Base-by-base conservation (phyloP, 2,797 vertebrate genomes). In the Argentina silus region DNA sequence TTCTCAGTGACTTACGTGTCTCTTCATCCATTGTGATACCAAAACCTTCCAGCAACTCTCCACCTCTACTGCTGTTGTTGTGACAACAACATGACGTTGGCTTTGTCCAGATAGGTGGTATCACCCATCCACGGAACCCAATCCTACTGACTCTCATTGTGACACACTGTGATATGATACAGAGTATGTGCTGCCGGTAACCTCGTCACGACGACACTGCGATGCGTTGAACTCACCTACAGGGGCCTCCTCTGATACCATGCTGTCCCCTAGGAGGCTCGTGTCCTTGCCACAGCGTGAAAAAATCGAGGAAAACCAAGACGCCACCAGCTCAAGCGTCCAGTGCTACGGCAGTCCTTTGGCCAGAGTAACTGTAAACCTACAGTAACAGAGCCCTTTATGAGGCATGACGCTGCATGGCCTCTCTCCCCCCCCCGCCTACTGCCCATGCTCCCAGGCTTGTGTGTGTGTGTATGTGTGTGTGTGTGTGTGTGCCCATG, bases 321-420 rank as follows among this genome's bases (percentile, higher is more conserved):
- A 45, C 23, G 48, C 9, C 10, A 27, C n/a, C 83, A 80, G 80
- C 63, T 77, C 82, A 80, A 78, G 84, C 88, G 85, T 84, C 86
- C 81, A 72, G 79, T 82, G 73, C 70, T 69, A 81, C 87, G 87
- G 85, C 84, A 76, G 82, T 85, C 75, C 64, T 0, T 75, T 76
- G 77, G 79, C 84, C 84, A 83, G 86, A 91, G 92, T 88, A 94
- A 93, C 91, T 91, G 88, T 89, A 93, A 89, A 89, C 92, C 91
- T 87, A 87, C 89, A 91, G 93, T 93, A 92, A 89, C 90, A 71
- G 84, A 83, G 83, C 72, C 87, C 89, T 91, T 93, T 93, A 93
- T 92, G 89, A 90, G 89, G 92, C 91, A 90, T 91, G 91, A 92
- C 78, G 85, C 85, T 79, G 83, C 42, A 7, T 2, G 87, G 88